phyloP scores from a whole-genome alignment of 2,888 invertebrate genomes.

The Watsonalla cultraria region DNA sequence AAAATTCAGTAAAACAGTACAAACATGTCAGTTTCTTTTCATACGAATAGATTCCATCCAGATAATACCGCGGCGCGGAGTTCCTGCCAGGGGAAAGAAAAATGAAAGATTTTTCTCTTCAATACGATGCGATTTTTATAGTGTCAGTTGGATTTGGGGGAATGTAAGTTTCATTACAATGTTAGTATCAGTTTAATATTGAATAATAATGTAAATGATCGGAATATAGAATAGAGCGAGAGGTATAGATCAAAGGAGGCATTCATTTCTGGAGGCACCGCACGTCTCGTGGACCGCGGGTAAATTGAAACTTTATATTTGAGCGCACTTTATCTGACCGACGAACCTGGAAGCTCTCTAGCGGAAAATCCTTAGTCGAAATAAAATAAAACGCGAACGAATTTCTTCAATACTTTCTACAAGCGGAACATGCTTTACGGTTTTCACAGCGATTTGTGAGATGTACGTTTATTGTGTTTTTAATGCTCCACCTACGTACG shows the following conservation, averaged over 20 bases:
- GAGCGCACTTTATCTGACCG: constrained; percentile 69
- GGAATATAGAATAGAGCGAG: constrained; percentile 13
- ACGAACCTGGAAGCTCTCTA: constrained; percentile 50
- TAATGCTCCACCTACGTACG: constrained; percentile 9
- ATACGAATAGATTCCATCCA: too few relatives aligned
- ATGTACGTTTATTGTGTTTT: constrained; percentile 26
- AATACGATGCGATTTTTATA: too few relatives aligned
- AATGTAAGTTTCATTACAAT: too few relatives aligned
- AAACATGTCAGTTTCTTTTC: too few relatives aligned
- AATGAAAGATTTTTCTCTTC: too few relatives aligned
- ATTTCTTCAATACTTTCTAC: constrained; percentile 49
- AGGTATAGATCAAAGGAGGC: constrained; percentile 45
- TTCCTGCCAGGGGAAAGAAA: too few relatives aligned
- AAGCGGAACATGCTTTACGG: constrained; percentile 37
- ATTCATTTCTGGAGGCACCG: constrained; percentile 47
- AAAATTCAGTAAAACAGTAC: too few relatives aligned
- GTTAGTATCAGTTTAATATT: constrained; percentile 4
- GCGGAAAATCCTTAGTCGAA: constrained; percentile 57
- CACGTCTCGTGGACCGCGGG: constrained; percentile 52
- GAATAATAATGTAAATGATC: constrained; percentile 10
- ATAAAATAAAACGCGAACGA: constrained; percentile 60
- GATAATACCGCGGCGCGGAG: too few relatives aligned
- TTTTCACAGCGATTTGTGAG: constrained; percentile 42
- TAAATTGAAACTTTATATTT: constrained; percentile 77
- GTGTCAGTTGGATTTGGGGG: too few relatives aligned